These are phyloP conservation scores for Australoheros facetus DNA, from an alignment of 2,797 vertebrate species.

Conservation along the genomic window DNA sequence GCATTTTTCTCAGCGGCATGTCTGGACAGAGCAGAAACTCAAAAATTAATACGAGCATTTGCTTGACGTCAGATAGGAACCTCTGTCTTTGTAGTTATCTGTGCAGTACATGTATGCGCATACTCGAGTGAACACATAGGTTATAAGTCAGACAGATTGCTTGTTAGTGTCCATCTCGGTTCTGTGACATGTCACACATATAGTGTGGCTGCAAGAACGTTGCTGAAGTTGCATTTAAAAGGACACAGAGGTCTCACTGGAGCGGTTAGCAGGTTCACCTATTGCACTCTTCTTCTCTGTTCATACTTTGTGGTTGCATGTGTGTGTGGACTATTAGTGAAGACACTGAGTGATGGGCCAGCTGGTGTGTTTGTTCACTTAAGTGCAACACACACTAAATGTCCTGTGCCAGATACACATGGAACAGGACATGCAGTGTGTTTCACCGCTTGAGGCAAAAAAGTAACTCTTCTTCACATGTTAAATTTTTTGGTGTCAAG, in stretches of 20 bases:
- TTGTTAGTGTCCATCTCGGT: neutral
- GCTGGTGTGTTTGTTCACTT: neutral
- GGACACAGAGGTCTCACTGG: neutral
- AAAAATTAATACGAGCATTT: slow-evolving; percentile 59
- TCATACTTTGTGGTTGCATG: neutral
- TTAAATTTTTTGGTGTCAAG: too few species aligned
- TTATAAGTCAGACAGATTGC: slow-evolving; percentile 15
- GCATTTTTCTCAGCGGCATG: slow-evolving; percentile 39
- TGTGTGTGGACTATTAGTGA: neutral
- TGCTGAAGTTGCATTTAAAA: neutral
- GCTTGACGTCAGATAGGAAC: neutral
- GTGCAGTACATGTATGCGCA: slow-evolving; percentile 6
- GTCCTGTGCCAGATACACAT: neutral
- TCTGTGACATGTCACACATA: neutral
- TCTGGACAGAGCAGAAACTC: slow-evolving; percentile 42
- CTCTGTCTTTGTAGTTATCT: neutral
- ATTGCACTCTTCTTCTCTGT: neutral
- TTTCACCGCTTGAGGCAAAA: neutral
- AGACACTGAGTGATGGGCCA: neutral
- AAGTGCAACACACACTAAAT: too few species aligned
- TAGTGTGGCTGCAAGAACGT: neutral
- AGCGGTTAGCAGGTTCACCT: neutral
- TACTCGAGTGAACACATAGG: neutral
- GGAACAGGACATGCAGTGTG: neutral
- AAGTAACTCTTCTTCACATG: too few species aligned